Evolutionary conservation across 92 coral and sea anemone genomes (phyloP).

Genomic region (Chrysogorgia sp.): DNA sequence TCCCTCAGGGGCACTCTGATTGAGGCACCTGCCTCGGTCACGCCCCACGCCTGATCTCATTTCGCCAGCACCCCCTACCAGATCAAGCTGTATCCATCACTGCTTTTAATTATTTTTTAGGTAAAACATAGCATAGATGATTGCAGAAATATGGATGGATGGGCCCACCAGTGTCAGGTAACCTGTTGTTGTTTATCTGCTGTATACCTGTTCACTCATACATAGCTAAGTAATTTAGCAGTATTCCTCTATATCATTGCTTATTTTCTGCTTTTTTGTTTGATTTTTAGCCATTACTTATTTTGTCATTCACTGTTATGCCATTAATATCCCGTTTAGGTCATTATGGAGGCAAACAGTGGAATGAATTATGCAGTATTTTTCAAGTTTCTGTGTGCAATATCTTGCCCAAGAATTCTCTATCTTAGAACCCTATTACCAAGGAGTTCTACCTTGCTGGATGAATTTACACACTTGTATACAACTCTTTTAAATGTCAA

Average conservation of each 20-base stretch:
- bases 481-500: not conserved
- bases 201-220: not conserved
- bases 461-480: not conserved
- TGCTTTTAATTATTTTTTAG: conserved; percentile 39
- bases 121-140: conserved; percentile 84
- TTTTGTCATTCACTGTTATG: not conserved
- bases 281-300: not conserved
- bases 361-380: conserved; percentile 84
- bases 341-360: conserved; percentile 80
- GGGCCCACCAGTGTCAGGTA: conserved; percentile 95
- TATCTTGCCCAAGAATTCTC: conserved; percentile 68
- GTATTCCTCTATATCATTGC: not conserved
- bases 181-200: not conserved
- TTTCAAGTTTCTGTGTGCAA: conserved; percentile 60
- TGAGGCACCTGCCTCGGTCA: too few relatives aligned
- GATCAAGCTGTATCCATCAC: not conserved
- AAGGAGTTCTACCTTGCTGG: not conserved
- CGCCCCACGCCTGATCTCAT: too few relatives aligned
- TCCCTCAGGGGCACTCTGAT: too few relatives aligned
- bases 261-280: not conserved
- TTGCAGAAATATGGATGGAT: conserved; percentile 85
- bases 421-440: conserved; percentile 30
- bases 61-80: too few relatives aligned
- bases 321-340: conserved; percentile 37
- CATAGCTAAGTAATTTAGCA: conserved; percentile 1